A percentile compares a stretch with the other conserved stretches of the same genome.
Evolutionary conservation across 2,888 invertebrate genomes (phyloP).

Genomic region (Watsonalla binaria): DNA sequence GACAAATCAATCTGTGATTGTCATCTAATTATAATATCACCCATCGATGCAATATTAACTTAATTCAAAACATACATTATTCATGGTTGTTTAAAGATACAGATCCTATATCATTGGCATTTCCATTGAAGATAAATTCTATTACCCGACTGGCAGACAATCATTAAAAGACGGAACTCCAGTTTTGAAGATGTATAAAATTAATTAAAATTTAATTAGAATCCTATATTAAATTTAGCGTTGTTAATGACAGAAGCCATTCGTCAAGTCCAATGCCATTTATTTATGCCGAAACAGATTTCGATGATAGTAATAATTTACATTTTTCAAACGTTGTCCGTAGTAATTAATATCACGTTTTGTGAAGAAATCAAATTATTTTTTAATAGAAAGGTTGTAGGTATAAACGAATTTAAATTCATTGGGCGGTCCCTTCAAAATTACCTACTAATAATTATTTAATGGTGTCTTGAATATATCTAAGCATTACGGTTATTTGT

Average conservation of each 20-base stretch:
- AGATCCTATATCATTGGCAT: not conserved
- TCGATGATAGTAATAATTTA: slow-evolving; percentile 2
- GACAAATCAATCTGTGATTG: too few relatives aligned
- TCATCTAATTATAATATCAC: too few relatives aligned
- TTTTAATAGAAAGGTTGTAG: too few relatives aligned
- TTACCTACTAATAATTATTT: too few relatives aligned
- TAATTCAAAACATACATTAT: too few relatives aligned
- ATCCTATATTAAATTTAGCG: slow-evolving; percentile 13
- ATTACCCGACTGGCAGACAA: not conserved
- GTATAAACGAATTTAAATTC: too few relatives aligned
- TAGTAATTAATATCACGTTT: not conserved
- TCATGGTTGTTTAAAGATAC: not conserved
- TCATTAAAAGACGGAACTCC: not conserved
- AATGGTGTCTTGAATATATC: too few relatives aligned
- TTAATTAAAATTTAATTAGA: slow-evolving; percentile 16
- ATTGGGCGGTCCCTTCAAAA: too few relatives aligned
- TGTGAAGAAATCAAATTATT: too few relatives aligned
- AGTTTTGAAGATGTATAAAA: slow-evolving; percentile 2
- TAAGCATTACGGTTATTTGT: too few relatives aligned
- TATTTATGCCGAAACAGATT: not conserved
- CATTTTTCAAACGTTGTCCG: too few relatives aligned
- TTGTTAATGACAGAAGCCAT: slow-evolving; percentile 14
- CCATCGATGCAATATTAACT: too few relatives aligned
- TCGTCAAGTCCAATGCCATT: slow-evolving; percentile 16
- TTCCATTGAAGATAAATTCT: not conserved